Percentiles rank a stretch among this genome's conserved stretches.
These are phyloP conservation scores for Zygaena filipendulae DNA, from an alignment of 2,888 invertebrate genomes.

Conservation along the genomic window DNA sequence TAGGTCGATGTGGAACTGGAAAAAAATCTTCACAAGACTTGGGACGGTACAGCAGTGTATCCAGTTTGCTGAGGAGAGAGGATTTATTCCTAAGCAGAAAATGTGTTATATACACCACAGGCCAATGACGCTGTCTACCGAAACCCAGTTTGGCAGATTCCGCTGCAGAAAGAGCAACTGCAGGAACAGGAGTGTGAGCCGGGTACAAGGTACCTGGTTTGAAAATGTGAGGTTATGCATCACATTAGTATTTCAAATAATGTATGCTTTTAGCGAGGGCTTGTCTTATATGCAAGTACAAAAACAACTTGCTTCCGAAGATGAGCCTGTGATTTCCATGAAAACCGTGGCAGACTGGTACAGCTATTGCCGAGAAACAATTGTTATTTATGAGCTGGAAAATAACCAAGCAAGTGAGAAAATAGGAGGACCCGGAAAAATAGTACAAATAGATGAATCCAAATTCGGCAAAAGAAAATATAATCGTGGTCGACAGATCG, in stretches of 20 bases:
- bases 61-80: conserved; percentile 2
- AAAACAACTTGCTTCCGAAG: not conserved
- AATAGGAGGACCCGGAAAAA: conserved; percentile 16
- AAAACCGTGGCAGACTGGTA: conserved; percentile 12
- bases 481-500: conserved; percentile 6
- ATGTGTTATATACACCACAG: conserved; percentile 1
- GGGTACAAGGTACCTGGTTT: conserved; percentile 6
- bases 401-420: conserved; percentile 8
- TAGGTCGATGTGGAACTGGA: conserved; percentile 1
- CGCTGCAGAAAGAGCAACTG: conserved; percentile 3
- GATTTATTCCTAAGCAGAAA: not conserved
- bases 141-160: not conserved
- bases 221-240: conserved; percentile 1
- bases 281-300: not conserved
- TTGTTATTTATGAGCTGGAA: conserved; percentile 16
- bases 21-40: conserved; percentile 1
- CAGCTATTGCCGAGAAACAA: conserved; percentile 15
- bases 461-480: conserved; percentile 17
- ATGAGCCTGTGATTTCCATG: not conserved
- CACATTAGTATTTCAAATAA: conserved; percentile 1
- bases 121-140: not conserved
- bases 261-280: conserved; percentile 2
- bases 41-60: conserved; percentile 1
- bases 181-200: not conserved
- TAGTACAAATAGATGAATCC: conserved; percentile 19